Conservation (phyloP, 2,113 vertebrate species). For the Hyla sarda region DNA sequence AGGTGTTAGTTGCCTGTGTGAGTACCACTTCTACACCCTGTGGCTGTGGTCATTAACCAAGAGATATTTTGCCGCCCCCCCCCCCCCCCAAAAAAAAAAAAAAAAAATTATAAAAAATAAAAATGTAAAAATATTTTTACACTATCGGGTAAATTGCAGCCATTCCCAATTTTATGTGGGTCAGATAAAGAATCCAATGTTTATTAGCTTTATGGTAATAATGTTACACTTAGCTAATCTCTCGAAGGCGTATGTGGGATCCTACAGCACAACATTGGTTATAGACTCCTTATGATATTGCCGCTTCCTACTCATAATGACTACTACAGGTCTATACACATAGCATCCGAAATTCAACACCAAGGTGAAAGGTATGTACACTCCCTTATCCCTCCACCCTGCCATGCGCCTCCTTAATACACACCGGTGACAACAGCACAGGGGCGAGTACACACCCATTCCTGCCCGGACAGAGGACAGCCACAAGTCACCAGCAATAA, state of each 20-base stretch:
- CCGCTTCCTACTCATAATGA: conserved; percentile 22
- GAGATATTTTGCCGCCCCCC: no score
- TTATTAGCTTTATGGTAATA: background rate
- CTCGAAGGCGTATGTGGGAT: background rate
- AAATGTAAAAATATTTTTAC: no score
- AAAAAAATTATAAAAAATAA: no score
- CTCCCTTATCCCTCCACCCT: conserved; percentile 31
- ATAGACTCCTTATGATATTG: background rate
- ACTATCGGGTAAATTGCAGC: background rate
- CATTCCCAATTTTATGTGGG: background rate
- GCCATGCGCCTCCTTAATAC: conserved; percentile 36
- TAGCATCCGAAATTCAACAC: conserved; percentile 45
- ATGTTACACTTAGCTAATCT: background rate
- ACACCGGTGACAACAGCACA: conserved; percentile 28
- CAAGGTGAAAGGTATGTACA: conserved; percentile 24
- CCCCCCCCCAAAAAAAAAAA: no score
- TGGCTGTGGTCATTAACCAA: no score
- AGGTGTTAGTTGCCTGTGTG: no score
- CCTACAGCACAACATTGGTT: background rate
- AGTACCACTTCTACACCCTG: no score
- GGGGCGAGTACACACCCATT: background rate
- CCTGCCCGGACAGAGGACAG: background rate
- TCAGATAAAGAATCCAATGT: background rate
- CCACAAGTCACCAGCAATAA: conserved; percentile 15
- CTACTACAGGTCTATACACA: conserved; percentile 25